phyloP scores from a whole-genome alignment of 2,113 vertebrate genomes.

The Epinephelus moara region DNA sequence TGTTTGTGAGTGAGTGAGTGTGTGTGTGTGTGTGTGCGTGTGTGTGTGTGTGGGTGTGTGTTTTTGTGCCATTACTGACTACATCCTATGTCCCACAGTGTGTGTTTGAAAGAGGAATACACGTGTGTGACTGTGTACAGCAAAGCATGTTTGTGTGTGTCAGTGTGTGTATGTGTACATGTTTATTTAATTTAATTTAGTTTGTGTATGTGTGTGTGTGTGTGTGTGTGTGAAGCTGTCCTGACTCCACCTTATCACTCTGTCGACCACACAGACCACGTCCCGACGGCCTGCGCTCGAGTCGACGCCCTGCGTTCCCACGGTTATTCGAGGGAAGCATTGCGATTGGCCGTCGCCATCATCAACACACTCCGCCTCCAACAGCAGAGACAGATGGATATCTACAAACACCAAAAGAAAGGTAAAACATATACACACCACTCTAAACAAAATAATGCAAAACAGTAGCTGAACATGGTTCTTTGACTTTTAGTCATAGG shows the following conservation, averaged over 20 bases:
- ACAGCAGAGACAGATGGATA: slow-evolving; percentile 96
- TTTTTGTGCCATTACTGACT: background rate
- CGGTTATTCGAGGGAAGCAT: slow-evolving; percentile 96
- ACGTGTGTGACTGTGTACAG: background rate
- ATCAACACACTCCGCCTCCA: slow-evolving; percentile 97
- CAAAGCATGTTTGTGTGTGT: background rate
- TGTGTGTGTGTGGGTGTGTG: background rate
- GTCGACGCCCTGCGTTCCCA: slow-evolving; percentile 98
- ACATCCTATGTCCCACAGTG: slow-evolving; percentile 17
- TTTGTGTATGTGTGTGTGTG: background rate
- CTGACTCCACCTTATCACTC: slow-evolving; percentile 36
- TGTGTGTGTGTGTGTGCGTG: slow-evolving; percentile 15
- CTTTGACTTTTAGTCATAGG: too few species aligned
- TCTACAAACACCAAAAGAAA: slow-evolving; percentile 99
- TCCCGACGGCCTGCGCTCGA: slow-evolving; percentile 96
- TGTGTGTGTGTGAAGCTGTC: slow-evolving; percentile 9
- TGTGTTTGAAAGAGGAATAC: slow-evolving; percentile 6
- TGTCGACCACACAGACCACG: slow-evolving; percentile 88
- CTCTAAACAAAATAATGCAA: background rate
- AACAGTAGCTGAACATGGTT: too few species aligned
- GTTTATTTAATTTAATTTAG: background rate
- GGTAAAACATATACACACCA: slow-evolving; percentile 80
- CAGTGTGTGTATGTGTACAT: background rate
- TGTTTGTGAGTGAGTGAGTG: slow-evolving; percentile 29
- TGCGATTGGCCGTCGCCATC: slow-evolving; percentile 96